A percentile compares a stretch with the other conserved stretches of the same genome.
phyloP scores from a whole-genome alignment of 2,113 vertebrate species.

The Pyrgilauda ruficollis region DNA sequence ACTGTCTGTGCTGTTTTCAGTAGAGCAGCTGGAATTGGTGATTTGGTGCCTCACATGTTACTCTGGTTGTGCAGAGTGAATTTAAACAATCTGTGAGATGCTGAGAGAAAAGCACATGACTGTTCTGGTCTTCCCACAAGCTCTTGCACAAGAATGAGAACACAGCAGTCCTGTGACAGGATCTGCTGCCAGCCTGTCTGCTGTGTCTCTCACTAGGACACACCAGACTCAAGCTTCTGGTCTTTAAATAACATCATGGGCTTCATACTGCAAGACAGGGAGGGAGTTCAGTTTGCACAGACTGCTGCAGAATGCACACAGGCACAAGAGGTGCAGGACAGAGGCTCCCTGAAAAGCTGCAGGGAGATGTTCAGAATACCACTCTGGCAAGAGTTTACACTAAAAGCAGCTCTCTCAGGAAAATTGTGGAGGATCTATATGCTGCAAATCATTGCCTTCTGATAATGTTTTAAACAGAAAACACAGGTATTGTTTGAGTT shows the following conservation, averaged over 20 bases:
- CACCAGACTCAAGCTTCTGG: background rate
- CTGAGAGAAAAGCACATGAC: background rate
- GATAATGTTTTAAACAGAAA: background rate
- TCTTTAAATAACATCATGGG: background rate
- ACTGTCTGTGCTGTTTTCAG: background rate
- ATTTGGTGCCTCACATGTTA: background rate
- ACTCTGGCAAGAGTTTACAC: background rate
- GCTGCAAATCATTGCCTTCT: background rate
- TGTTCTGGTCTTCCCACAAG: background rate
- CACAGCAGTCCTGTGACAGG: background rate
- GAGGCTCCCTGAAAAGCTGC: background rate
- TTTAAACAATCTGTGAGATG: background rate
- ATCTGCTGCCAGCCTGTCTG: background rate
- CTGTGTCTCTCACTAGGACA: background rate
- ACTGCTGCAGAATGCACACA: background rate
- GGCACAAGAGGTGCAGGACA: background rate
- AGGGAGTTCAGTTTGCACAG: background rate
- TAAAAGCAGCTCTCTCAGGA: background rate
- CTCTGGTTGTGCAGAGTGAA: background rate
- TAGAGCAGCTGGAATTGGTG: background rate
- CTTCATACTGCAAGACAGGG: background rate
- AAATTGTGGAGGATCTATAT: background rate
- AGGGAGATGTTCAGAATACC: background rate
- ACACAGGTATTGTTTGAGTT: background rate
- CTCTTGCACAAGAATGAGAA: background rate